Evolutionary conservation across 1,140 invertebrate genomes (phyloP), one percentile per base, ranked within the genome.

Genomic region (Glossosoma conforme): DNA sequence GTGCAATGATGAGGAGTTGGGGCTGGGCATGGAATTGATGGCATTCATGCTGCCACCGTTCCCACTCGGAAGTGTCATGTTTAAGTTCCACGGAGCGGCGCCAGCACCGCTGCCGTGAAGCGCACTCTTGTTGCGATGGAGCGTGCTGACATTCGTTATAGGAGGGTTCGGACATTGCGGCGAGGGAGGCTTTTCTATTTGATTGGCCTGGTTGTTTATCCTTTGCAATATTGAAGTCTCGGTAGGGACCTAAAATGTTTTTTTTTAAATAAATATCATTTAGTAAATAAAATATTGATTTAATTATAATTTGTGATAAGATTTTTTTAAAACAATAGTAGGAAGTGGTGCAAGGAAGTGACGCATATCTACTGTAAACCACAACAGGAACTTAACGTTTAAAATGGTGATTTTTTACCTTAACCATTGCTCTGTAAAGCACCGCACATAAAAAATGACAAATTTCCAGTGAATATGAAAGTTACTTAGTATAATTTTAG

Each of bases 121-220:
- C 4, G 69, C 61, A 45, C 69, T 73, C 64, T 65, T 70, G 53
- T 73, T 74, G 19, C 67, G 52, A 3, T 72, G 69, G 30, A 74
- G 58, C 20, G 70, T 69, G 38, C 63, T 51, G 1, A 62, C 59
- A 44, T 65, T 62, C 61, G 60, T 9, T 60, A 21, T 33, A 2
- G 44, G 42, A 2, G 44, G 36, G 19, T 41, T 35, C 11, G 20
- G 2, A 15, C n/a, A 32, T 6, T 43, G 48, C 10, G 32, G 18
- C 11, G 42, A 11, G 10, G 13, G n/a, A 19, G 32, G 8, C 33
- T 46, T 22, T 25, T 52, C 20, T 24, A 13, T 17, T 37, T 41
- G 49, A 24, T 36, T 52, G 15, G 9, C 14, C 18, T 45, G 35
- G 14, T 13, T 56, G 17, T 36, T 44, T 19, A 37, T 52, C 25